Conservation (phyloP, 2,113 vertebrate species). For the Chunga burmeisteri region DNA sequence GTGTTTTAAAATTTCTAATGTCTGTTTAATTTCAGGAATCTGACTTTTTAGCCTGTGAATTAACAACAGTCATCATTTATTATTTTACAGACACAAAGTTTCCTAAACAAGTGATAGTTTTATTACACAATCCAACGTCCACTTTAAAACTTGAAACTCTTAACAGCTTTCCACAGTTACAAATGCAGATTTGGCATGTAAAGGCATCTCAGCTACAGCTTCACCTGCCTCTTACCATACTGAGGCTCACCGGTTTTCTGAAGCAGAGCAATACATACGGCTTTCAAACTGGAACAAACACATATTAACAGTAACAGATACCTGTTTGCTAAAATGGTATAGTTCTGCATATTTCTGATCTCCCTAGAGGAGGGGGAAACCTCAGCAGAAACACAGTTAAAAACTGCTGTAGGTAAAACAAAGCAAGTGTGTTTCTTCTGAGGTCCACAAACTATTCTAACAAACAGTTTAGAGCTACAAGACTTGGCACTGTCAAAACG, state of each 20-base stretch:
- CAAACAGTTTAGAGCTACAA: neutral
- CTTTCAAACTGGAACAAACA: neutral
- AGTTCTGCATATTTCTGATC: neutral
- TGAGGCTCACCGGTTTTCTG: neutral
- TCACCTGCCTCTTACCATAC: neutral
- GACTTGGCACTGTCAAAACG: neutral
- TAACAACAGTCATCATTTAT: constrained; percentile 62
- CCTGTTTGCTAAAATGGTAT: neutral
- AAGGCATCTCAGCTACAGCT: neutral
- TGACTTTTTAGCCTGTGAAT: constrained; percentile 91
- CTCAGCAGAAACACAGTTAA: neutral
- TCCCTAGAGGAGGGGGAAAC: neutral
- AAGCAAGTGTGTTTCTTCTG: neutral
- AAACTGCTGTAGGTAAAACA: neutral
- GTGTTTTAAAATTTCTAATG: constrained; percentile 96
- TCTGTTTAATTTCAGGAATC: constrained; percentile 99
- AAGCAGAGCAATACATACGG: neutral
- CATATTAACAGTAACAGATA: neutral
- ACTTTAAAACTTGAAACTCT: neutral
- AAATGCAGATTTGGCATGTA: neutral
- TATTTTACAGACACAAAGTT: constrained; percentile 46
- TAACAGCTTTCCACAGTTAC: neutral
- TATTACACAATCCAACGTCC: neutral
- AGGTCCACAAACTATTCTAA: neutral
- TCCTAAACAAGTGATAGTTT: constrained; percentile 35